Conservation (phyloP, 2,888 invertebrate species). For the Yponomeuta malinellus region DNA sequence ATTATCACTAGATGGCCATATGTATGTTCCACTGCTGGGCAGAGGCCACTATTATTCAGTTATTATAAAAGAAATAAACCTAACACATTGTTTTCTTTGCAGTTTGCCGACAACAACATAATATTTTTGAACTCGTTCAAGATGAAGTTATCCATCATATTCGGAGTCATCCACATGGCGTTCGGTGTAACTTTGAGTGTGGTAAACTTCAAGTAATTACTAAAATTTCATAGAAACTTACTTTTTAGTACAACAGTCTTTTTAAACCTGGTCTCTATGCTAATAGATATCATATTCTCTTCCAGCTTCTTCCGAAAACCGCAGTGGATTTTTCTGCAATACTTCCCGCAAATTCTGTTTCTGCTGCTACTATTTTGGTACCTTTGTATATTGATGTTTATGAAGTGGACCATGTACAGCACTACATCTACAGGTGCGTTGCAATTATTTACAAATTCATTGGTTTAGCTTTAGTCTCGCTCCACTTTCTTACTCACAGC, state of each 20-base stretch:
- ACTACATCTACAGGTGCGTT: slow-evolving; percentile 49
- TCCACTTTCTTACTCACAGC: too few species aligned
- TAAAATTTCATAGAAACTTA: slow-evolving; percentile 68
- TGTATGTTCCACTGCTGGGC: too few species aligned
- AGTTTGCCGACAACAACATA: slow-evolving; percentile 79
- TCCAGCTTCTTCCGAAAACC: slow-evolving; percentile 65
- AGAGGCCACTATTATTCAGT: too few species aligned
- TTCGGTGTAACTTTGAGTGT: slow-evolving; percentile 81
- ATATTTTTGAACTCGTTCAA: slow-evolving; percentile 84
- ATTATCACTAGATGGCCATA: too few species aligned
- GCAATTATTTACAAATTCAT: not conserved
- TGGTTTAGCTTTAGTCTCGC: too few species aligned
- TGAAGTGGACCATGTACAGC: slow-evolving; percentile 81
- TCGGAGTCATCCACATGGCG: slow-evolving; percentile 84
- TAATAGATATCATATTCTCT: slow-evolving; percentile 16
- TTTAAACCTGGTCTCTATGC: slow-evolving; percentile 14
- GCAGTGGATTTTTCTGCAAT: slow-evolving; percentile 76
- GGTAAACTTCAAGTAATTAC: slow-evolving; percentile 77
- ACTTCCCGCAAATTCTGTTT: slow-evolving; percentile 83
- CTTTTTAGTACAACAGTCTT: slow-evolving; percentile 32
- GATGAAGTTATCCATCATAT: slow-evolving; percentile 84
- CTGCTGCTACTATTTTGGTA: slow-evolving; percentile 81
- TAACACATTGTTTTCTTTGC: not conserved
- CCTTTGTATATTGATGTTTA: slow-evolving; percentile 78
- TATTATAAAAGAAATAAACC: not conserved